A percentile compares a stretch with the other conserved stretches of the same genome.
These are phyloP conservation scores for Belgica antarctica DNA, from an alignment of 2,888 invertebrate genomes.

Conservation along the genomic window DNA sequence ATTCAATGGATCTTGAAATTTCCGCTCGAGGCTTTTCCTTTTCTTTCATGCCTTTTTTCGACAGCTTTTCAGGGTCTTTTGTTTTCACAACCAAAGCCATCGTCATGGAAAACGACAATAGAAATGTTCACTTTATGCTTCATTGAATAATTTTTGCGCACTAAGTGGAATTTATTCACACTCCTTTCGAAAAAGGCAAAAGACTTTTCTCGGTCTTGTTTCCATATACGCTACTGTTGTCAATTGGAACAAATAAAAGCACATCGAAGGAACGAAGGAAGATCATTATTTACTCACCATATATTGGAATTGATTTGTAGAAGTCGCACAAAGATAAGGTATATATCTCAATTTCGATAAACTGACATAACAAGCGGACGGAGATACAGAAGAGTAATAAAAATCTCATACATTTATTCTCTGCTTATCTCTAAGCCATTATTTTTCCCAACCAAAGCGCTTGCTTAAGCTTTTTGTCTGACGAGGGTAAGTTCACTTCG, in stretches of 20 bases:
- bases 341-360: conserved; percentile 41
- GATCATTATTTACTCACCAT: conserved; percentile 29
- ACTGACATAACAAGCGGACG: conserved; percentile 9
- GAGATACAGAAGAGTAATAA: conserved; percentile 26
- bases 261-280: background rate
- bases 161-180: conserved; percentile 37
- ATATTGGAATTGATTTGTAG: conserved; percentile 39
- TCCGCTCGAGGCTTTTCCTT: too few relatives aligned
- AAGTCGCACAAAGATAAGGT: background rate
- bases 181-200: background rate
- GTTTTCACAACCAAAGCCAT: background rate
- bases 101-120: background rate
- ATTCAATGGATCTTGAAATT: conserved; percentile 1
- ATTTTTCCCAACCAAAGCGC: background rate
- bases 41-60: background rate
- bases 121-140: conserved; percentile 25
- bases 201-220: background rate
- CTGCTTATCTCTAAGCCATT: conserved; percentile 26
- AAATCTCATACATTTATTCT: conserved; percentile 44
- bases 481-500: background rate
- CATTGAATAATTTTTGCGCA: conserved; percentile 21
- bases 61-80: background rate
- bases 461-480: background rate
- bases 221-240: background rate
- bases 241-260: background rate